Percentiles rank a stretch among this genome's conserved stretches.
These are phyloP conservation scores for Apocrypta bakeri DNA, from an alignment of 1,140 invertebrate genomes.

Conservation along the genomic window DNA sequence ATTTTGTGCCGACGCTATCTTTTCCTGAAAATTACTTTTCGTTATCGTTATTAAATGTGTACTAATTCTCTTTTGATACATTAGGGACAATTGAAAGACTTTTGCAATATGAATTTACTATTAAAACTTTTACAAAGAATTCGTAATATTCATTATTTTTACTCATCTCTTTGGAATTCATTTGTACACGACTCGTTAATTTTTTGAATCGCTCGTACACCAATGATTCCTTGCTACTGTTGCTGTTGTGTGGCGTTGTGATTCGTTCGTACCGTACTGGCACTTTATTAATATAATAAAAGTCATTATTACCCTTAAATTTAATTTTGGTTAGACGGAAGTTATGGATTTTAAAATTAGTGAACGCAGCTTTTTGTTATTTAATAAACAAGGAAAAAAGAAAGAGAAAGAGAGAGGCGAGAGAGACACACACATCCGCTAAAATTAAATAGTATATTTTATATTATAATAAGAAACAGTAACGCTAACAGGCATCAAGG, in stretches of 20 bases:
- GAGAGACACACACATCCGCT: background rate
- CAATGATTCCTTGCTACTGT: background rate
- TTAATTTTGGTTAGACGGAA: background rate
- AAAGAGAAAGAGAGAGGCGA: background rate
- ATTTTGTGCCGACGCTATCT: no score
- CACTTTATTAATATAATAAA: background rate
- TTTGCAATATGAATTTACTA: constrained; percentile 6
- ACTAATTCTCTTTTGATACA: no score
- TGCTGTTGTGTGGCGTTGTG: background rate
- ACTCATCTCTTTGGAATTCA: background rate
- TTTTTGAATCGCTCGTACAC: background rate
- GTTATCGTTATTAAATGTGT: no score
- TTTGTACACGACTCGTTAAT: background rate
- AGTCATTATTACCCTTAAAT: background rate
- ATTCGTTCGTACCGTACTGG: background rate
- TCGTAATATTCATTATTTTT: background rate
- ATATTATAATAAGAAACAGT: background rate
- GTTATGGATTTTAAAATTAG: background rate
- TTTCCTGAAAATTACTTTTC: no score
- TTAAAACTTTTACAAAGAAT: background rate
- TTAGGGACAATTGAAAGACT: no score
- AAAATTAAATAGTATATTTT: constrained; percentile 17
- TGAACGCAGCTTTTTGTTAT: no score
- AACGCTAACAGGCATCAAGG: constrained; percentile 28
- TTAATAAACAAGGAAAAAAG: background rate